Base-by-base conservation (phyloP, 1,140 invertebrate genomes). In the Luehdorfia chinensis region DNA sequence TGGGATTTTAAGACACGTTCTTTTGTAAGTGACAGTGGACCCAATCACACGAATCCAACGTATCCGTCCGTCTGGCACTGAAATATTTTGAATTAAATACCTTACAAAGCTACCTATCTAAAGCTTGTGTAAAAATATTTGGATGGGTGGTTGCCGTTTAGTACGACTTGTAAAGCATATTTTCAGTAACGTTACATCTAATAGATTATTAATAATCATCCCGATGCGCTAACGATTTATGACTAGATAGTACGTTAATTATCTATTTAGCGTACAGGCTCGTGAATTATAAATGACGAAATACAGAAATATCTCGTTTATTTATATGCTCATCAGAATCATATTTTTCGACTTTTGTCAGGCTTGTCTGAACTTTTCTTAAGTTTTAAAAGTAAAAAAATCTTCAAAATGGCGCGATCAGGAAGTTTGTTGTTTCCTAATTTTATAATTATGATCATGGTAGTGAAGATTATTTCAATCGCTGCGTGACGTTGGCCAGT, bases 401-500 rank as follows among this genome's bases (percentile, higher is more conserved):
- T n/a, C n/a, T n/a, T n/a, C n/a, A n/a, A n/a, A n/a, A n/a, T n/a
- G n/a, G n/a, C n/a, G n/a, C n/a, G n/a, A n/a, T n/a, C n/a, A n/a
- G n/a, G n/a, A n/a, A n/a, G n/a, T n/a, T n/a, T n/a, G n/a, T n/a
- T n/a, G n/a, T n/a, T n/a, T n/a, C n/a, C n/a, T n/a, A n/a, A n/a
- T n/a, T n/a, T n/a, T n/a, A n/a, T n/a, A n/a, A n/a, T n/a, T n/a
- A n/a, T n/a, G n/a, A n/a, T n/a, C n/a, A n/a, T n/a, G n/a, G n/a
- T n/a, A n/a, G n/a, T n/a, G n/a, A n/a, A n/a, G 64, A 66, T 93
- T 92, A 99, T 89, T 99, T 99, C 43, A 99, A 91, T 76, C 98
- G 92, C 87, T 99, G 98, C 39, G 98, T 99, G 31, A 99, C 97
- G 86, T 98, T 99, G 50, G 98, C 98, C 64, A 99, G 89, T 33